Percentiles rank a stretch among this genome's conserved stretches.
These are phyloP conservation scores for Molossus molossus DNA, from an alignment of 2,797 vertebrate genomes.

Conservation along the genomic window DNA sequence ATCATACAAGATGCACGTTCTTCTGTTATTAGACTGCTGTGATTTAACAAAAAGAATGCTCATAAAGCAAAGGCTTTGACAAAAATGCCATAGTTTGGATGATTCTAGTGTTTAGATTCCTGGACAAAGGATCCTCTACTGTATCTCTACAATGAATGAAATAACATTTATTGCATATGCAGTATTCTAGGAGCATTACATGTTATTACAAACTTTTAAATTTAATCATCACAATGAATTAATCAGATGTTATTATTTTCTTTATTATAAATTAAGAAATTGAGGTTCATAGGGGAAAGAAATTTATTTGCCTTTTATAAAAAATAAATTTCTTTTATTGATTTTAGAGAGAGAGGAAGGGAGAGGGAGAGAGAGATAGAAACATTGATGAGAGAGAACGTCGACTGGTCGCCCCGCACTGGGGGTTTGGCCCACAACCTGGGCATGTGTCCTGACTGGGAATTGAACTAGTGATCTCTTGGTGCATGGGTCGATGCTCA, in stretches of 20 bases:
- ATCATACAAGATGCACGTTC: background rate
- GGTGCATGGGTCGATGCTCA: too few relatives aligned
- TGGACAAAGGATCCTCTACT: background rate
- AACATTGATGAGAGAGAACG: too few relatives aligned
- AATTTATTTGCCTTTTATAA: background rate
- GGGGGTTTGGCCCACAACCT: too few relatives aligned
- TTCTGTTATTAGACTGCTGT: background rate
- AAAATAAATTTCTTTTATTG: too few relatives aligned
- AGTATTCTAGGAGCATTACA: background rate
- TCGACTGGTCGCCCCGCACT: too few relatives aligned
- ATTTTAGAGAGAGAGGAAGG: too few relatives aligned
- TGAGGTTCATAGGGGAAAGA: background rate
- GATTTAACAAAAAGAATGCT: background rate
- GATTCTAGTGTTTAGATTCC: background rate
- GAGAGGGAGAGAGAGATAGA: too few relatives aligned
- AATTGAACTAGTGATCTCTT: too few relatives aligned
- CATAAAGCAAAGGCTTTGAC: constrained; percentile 11
- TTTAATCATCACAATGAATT: constrained; percentile 7
- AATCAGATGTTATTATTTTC: background rate
- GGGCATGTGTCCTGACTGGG: too few relatives aligned
- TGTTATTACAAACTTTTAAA: background rate
- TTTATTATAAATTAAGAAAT: constrained; percentile 3
- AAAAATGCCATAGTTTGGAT: background rate
- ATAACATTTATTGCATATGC: background rate
- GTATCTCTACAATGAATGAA: background rate